Conservation (phyloP, 2,888 invertebrate genomes). For the Acrocyrtus sp. region DNA sequence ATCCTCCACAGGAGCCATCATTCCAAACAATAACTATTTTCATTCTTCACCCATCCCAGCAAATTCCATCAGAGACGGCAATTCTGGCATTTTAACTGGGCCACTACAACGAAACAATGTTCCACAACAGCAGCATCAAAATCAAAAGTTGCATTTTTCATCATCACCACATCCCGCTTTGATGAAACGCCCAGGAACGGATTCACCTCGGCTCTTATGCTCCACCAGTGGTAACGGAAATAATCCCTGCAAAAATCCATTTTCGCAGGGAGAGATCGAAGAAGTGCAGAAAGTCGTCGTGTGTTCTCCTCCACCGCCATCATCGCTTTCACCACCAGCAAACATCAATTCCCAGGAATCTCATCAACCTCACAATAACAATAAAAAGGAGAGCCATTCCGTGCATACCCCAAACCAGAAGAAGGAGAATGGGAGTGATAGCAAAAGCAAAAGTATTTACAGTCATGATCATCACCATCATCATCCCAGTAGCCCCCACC, state of each 20-base stretch:
- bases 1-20: background rate
- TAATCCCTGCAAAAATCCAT: background rate
- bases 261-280: background rate
- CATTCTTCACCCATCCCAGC: conserved; percentile 6
- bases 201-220: background rate
- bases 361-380: conserved; percentile 40
- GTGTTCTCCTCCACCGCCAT: background rate
- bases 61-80: conserved; percentile 12
- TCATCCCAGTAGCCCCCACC: no score
- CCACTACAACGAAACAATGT: conserved; percentile 6
- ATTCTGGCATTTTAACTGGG: background rate
- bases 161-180: no score
- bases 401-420: background rate
- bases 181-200: conserved; percentile 4
- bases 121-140: conserved; percentile 1
- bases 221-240: conserved; percentile 12
- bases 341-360: conserved; percentile 45
- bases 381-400: conserved; percentile 19
- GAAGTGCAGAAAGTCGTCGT: conserved; percentile 1
- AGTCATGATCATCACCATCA: background rate
- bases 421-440: background rate
- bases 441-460: background rate
- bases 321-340: conserved; percentile 10
- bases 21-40: background rate
- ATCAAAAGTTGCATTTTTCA: conserved; percentile 8